These are phyloP conservation scores for Nephrotoma flavescens DNA, from an alignment of 2,888 invertebrate genomes.

Conservation along the genomic window DNA sequence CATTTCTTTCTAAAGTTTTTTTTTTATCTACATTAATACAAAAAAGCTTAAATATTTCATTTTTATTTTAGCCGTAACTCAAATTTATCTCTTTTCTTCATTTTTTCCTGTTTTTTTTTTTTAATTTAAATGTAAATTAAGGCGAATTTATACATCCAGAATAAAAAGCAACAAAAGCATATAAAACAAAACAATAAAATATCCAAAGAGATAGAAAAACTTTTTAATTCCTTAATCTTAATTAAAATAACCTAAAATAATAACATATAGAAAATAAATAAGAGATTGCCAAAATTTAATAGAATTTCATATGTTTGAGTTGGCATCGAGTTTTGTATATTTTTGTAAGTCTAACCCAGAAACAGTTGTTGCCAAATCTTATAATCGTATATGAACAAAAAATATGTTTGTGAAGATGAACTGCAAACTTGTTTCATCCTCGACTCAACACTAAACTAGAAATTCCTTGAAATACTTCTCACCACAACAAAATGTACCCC, in stretches of 20 bases:
- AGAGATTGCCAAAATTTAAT: neutral
- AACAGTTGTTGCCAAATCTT: neutral
- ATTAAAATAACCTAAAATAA: neutral
- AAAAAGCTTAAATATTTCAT: neutral
- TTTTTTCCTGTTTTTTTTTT: neutral
- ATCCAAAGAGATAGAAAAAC: neutral
- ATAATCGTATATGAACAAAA: neutral
- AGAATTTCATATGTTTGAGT: neutral
- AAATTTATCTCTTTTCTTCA: neutral
- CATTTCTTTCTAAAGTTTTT: neutral
- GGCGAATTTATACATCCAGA: neutral
- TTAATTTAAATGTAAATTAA: neutral
- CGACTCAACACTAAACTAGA: neutral
- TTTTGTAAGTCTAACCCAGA: neutral
- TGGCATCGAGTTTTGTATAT: neutral
- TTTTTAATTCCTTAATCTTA: neutral
- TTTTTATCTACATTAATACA: neutral
- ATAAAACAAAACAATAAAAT: neutral
- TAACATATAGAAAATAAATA: neutral
- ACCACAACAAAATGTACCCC: neutral
- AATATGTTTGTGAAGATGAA: neutral
- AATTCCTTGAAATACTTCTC: neutral
- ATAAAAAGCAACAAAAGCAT: neutral
- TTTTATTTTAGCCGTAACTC: neutral
- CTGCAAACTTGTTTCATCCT: neutral